These are phyloP conservation scores for Ondatra zibethicus DNA, from an alignment of 2,113 vertebrate genomes.

Conservation along the genomic window DNA sequence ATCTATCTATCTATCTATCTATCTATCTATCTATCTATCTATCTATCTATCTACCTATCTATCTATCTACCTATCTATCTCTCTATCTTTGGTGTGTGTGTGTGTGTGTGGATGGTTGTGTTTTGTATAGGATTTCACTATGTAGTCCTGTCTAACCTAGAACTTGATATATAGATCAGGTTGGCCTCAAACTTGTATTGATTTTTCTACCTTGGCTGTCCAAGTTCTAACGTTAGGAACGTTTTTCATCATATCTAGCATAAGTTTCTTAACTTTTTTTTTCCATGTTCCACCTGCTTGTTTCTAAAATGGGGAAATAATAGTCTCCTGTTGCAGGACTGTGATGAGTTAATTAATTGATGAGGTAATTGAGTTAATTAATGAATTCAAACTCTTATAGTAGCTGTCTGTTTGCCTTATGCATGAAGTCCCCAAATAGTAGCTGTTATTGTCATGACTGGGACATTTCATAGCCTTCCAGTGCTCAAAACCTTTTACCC, in stretches of 20 bases:
- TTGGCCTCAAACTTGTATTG: background rate
- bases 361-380: background rate
- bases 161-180: background rate
- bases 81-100: background rate
- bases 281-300: background rate
- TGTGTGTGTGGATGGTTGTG: background rate
- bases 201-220: too few relatives aligned
- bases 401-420: background rate
- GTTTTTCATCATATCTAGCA: too few relatives aligned
- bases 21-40: too few relatives aligned
- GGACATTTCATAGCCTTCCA: background rate
- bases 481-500: background rate
- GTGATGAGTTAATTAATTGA: too few relatives aligned
- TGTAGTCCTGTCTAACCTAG: background rate
- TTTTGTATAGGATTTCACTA: background rate
- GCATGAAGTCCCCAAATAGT: background rate
- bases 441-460: rapidly evolving
- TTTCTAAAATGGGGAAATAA: background rate
- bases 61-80: too few relatives aligned
- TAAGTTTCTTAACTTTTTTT: background rate
- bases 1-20: background rate
- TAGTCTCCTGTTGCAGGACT: too few relatives aligned
- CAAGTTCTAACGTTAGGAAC: background rate
- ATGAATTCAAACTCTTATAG: too few relatives aligned
- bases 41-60: too few relatives aligned